These are phyloP conservation scores for Lycocerus yunnanus DNA, from an alignment of 2,888 invertebrate genomes.

Conservation along the genomic window DNA sequence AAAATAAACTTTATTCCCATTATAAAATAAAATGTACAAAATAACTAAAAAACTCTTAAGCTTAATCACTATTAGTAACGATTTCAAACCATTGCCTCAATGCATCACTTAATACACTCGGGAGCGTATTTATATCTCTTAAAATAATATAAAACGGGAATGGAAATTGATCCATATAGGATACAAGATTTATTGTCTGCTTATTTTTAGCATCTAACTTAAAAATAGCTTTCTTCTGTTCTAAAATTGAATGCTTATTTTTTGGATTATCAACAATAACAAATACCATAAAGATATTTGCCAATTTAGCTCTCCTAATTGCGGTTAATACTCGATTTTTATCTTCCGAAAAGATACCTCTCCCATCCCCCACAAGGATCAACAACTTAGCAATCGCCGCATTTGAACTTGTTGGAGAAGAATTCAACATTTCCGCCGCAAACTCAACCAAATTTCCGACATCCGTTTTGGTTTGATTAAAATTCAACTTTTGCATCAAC, in stretches of 20 bases:
- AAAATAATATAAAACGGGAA: conserved; percentile 97
- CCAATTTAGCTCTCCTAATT: conserved; percentile 78
- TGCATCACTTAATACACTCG: conserved; percentile 91
- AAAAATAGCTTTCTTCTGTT: conserved; percentile 82
- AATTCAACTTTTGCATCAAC: conserved; percentile 79
- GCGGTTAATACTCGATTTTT: conserved; percentile 76
- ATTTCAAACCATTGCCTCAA: conserved; percentile 98
- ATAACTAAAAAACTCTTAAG: not conserved
- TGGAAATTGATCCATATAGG: conserved; percentile 95
- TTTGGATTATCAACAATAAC: conserved; percentile 94
- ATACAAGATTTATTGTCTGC: conserved; percentile 64
- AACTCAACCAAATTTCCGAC: conserved; percentile 83
- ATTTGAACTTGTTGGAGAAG: conserved; percentile 50
- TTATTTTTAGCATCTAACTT: conserved; percentile 57
- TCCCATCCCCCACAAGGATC: conserved; percentile 92
- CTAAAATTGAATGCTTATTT: conserved; percentile 90
- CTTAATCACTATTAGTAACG: conserved; percentile 65
- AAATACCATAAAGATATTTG: conserved; percentile 91
- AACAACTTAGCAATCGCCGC: conserved; percentile 79
- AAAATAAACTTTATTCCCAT: not conserved
- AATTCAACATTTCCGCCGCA: conserved; percentile 69
- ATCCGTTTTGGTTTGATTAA: conserved; percentile 88
- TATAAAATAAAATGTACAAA: not conserved
- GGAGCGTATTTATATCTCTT: conserved; percentile 84
- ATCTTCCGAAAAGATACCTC: conserved; percentile 90